A percentile compares a stretch with the other conserved stretches of the same genome.
Conservation (phyloP, 2,797 vertebrate genomes). For the Eleutherodactylus coqui region DNA sequence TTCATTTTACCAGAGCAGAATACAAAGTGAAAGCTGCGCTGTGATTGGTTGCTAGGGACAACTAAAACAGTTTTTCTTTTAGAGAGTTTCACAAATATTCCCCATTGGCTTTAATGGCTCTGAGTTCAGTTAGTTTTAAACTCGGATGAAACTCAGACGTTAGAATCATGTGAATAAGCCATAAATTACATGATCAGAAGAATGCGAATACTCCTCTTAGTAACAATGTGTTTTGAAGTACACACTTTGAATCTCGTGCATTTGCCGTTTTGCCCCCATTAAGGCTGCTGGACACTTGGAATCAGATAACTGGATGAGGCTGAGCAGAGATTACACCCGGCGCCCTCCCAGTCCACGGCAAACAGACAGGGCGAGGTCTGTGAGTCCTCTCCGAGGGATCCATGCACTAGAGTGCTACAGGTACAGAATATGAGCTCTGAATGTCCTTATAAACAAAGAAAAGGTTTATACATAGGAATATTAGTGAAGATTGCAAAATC, state of each 20-base stretch:
- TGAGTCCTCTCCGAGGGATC: slow-evolving; percentile 19
- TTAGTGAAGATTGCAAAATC: background rate
- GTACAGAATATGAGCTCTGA: slow-evolving; percentile 39
- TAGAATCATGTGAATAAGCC: too few relatives aligned
- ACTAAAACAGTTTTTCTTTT: too few relatives aligned
- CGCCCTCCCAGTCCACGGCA: background rate
- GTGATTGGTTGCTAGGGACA: too few relatives aligned
- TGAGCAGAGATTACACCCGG: slow-evolving; percentile 12
- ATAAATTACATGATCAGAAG: background rate
- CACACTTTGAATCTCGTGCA: background rate
- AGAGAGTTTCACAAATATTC: too few relatives aligned
- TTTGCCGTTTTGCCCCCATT: background rate
- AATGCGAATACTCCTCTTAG: background rate
- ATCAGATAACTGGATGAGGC: background rate
- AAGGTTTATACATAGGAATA: background rate
- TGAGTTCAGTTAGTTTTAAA: too few relatives aligned
- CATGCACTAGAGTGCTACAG: slow-evolving; percentile 32
- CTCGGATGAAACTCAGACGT: too few relatives aligned
- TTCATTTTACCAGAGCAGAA: too few relatives aligned
- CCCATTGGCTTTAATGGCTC: too few relatives aligned
- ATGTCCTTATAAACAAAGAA: background rate
- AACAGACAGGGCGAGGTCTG: slow-evolving; percentile 39
- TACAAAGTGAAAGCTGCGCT: too few relatives aligned
- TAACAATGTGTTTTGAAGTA: background rate
- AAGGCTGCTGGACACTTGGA: slow-evolving; percentile 12